Evolutionary conservation across 2,113 vertebrate species (phyloP), one percentile per base, ranked within the genome.

Genomic region (Mustelus asterias): DNA sequence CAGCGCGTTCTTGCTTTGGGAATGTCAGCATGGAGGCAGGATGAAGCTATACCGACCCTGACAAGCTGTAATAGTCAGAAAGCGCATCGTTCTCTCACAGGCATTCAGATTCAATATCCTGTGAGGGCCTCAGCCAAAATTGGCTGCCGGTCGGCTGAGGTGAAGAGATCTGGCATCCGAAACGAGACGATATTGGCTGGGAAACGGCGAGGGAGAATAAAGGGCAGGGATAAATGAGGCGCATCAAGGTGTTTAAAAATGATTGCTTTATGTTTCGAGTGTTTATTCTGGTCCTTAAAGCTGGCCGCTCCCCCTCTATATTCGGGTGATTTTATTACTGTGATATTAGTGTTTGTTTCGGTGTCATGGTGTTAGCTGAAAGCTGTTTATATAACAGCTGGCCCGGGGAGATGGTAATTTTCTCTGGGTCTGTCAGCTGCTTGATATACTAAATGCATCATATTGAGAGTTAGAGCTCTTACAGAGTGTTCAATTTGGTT

Each of bases 401-500:
- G 29, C 88, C 54, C 88, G 22, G 60, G 60, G 89, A 67, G 89
- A 63, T 63, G n/a, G 60, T 67, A 93, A 92, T 58, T 92, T 54
- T 63, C 89, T 18, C 89, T 93, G 60, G 33, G 18, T n/a, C 89
- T 93, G 60, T 93, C 60, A 92, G 54, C 11, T 33, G 58, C 58
- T 37, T 92, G 88, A 93, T 93, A n/a, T 65, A 65, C 6, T 37
- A 92, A 22, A 93, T 93, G n/a, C 37, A 93, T 65, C 88, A 60
- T 90, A 60, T 33, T 90, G 20, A 67, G 60, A 65, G 18, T 65
- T 65, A 13, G 63, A 67, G 60, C 89, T 37, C 33, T n/a, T 93
- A 22, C 80, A 20, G 37, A 83, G 80, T 83, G 16, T 83, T 76
- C 72, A 76, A 14, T 24, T 58, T 67, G 63, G 60, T 22, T 93